Evolutionary conservation across 2,888 invertebrate species (phyloP).

Genomic region (Drosophila rellima): DNA sequence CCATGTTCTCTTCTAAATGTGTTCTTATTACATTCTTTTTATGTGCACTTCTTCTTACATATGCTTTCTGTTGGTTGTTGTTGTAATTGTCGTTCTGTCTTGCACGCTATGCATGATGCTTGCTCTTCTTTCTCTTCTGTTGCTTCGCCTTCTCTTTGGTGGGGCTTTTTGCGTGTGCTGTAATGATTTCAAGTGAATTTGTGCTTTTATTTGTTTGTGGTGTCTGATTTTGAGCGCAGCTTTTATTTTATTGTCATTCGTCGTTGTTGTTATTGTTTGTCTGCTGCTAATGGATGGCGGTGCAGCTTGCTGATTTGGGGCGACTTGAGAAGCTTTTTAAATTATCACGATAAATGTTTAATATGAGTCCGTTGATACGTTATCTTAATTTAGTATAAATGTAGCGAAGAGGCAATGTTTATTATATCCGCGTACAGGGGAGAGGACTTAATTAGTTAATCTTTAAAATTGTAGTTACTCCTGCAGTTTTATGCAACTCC

Average conservation of each 20-base stretch:
- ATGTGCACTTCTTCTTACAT: constrained; percentile 51
- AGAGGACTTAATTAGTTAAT: background rate
- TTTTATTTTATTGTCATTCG: constrained; percentile 56
- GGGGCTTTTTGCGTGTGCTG: constrained; percentile 40
- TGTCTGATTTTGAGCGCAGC: constrained; percentile 74
- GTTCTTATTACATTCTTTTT: constrained; percentile 66
- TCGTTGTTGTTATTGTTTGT: constrained; percentile 17
- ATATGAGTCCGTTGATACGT: constrained; percentile 7
- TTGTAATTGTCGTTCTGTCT: constrained; percentile 51
- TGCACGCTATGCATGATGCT: constrained; percentile 35
- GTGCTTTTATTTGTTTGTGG: constrained; percentile 35
- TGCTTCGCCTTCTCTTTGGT: constrained; percentile 7
- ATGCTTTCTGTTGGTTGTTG: constrained; percentile 31
- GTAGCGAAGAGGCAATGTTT: background rate
- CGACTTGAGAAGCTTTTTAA: constrained; percentile 5
- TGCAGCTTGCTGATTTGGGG: constrained; percentile 28
- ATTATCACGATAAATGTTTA: background rate
- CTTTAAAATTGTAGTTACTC: background rate
- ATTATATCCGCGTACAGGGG: background rate
- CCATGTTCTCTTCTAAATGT: constrained; percentile 43
- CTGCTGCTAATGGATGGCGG: constrained; percentile 35
- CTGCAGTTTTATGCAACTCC: background rate
- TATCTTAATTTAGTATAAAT: background rate
- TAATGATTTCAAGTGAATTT: constrained; percentile 66
- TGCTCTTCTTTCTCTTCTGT: constrained; percentile 15